phyloP scores from a whole-genome alignment of 2,113 vertebrate genomes.

The Rousettus leschenaultii region DNA sequence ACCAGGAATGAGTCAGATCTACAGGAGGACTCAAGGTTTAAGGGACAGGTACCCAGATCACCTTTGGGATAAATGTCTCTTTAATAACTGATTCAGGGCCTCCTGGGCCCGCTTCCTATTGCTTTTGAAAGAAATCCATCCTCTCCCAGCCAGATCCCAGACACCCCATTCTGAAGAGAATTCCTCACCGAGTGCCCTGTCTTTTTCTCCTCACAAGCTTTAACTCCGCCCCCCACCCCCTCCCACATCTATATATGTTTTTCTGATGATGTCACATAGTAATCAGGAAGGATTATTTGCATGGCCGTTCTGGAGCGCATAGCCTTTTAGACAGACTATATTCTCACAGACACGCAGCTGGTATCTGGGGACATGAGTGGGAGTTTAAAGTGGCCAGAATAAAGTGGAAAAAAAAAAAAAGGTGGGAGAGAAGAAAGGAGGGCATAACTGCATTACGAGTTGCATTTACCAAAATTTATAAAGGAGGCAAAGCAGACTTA shows the following conservation, averaged over 20 bases:
- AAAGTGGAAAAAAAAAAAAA: fast-evolving
- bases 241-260: fast-evolving
- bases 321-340: neutral
- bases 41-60: neutral
- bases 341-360: neutral
- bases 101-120: neutral
- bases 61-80: neutral
- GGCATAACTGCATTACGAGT: neutral
- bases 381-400: neutral
- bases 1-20: neutral
- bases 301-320: neutral
- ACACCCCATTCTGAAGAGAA: neutral
- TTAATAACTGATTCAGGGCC: neutral
- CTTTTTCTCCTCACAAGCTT: neutral
- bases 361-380: neutral
- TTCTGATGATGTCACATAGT: neutral
- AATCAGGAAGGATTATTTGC: neutral
- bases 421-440: neutral
- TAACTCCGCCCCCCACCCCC: neutral
- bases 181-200: neutral
- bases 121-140: neutral
- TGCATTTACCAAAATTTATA: neutral
- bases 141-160: neutral
- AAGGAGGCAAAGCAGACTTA: neutral
- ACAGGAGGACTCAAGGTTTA: neutral